These are phyloP conservation scores for Carpatolechia fugitivella DNA, from an alignment of 2,888 invertebrate species.

Conservation along the genomic window DNA sequence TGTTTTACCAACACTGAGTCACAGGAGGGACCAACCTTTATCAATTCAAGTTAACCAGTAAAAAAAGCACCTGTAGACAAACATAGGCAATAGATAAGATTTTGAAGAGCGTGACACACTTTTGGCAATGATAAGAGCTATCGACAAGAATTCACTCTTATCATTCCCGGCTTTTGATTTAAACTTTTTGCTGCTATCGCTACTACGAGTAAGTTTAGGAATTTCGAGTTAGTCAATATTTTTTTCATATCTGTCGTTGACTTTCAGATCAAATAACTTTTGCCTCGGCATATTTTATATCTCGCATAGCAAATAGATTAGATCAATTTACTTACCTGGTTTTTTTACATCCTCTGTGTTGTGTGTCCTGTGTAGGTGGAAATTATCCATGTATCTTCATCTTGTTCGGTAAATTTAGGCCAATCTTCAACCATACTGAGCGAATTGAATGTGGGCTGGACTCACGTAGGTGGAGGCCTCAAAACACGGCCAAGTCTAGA, in stretches of 20 bases:
- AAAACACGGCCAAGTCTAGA: constrained; percentile 55
- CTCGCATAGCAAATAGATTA: no score
- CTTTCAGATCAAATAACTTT: not conserved
- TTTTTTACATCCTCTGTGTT: no score
- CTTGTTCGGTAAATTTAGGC: constrained; percentile 40
- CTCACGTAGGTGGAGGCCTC: constrained; percentile 71
- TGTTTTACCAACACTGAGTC: not conserved
- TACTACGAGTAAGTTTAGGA: not conserved
- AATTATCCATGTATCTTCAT: constrained; percentile 1
- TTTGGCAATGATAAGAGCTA: constrained; percentile 18
- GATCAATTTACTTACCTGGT: no score
- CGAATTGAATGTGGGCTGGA: constrained; percentile 73
- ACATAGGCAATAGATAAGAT: constrained; percentile 32
- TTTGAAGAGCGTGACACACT: constrained; percentile 54
- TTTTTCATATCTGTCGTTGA: not conserved
- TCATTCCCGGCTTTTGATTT: constrained; percentile 34
- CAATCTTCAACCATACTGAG: constrained; percentile 51
- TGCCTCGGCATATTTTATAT: not conserved
- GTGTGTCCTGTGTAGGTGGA: not conserved
- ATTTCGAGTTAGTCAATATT: not conserved
- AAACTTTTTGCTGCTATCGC: constrained; percentile 15
- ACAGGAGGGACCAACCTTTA: not conserved
- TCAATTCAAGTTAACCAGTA: not conserved
- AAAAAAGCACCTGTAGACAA: not conserved
- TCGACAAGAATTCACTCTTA: constrained; percentile 18